Percentiles rank a stretch among this genome's conserved stretches.
Conservation (phyloP, 1,140 invertebrate genomes). For the honey bee (Apis mellifera) region Amel_HAv3.1 CM009934.2:5107001-5107500, state of each 20-base stretch:
- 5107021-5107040: background rate
- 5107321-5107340: background rate
- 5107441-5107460: background rate
- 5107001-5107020: conserved; percentile 5
- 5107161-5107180: background rate
- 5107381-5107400: background rate
- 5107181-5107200: conserved; percentile 47
- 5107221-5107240: conserved; percentile 48
- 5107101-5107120: background rate
- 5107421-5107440: background rate
- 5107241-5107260: conserved; percentile 56
- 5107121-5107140: background rate
- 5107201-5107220: conserved; percentile 51
- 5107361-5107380: background rate
- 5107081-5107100: background rate
- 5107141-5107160: background rate
- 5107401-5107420: background rate
- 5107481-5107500: too few species aligned
- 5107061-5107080: background rate
- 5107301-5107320: background rate
- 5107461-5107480: too few species aligned
- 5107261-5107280: conserved; percentile 53
- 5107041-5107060: background rate
- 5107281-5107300: background rate
- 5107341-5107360: background rate